Base-by-base conservation (phyloP, 1,140 invertebrate species). In the Sarcophaga peregrina region DNA sequence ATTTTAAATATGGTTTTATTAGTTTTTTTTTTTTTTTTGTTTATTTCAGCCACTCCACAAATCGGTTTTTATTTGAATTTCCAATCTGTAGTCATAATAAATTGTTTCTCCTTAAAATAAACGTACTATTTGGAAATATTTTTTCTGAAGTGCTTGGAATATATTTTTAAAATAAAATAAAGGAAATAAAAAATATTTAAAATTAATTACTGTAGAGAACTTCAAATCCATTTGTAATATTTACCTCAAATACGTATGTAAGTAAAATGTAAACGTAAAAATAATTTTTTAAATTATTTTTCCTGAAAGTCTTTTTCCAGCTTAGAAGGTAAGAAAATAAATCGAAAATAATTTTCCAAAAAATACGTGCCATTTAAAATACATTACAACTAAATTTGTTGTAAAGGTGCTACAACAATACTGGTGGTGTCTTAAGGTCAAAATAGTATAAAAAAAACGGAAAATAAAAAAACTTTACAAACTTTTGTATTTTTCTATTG, bases 221-320 rank as follows among this genome's bases (percentile, higher is more conserved):
- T 68, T 68, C 0, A 68, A 68, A 68, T 8, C 17, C 17, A 25
- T 68, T 20, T 25, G 20, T 68, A 68, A 68, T 68, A 20, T 68
- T 25, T 68, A 68, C 62, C 62, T 68, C 0, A 68, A 68, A 20
- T 25, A 68, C n/a, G 10, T 9, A 68, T 17, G 17, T 68, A 68
- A 68, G 20, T 68, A 68, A 68, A 68, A 68, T 68, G 62, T 68
- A 20, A 68, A 68, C 17, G 62, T 68, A 68, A 68, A 68, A 68
- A 68, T 68, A 68, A 68, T 68, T 68, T 68, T 25, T 0, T 25
- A 68, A 68, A 62, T n/a, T 25, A 68, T 68, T 68, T 7, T 13
- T 10, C 5, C 5, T 5, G 5, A 10, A 52, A 10, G 13, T 10
- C 5, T 52, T 10, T 10, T 9, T 9, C 50, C 1, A 10, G 50